phyloP scores from a whole-genome alignment of 64 coral and sea anemone species.

The Exaiptasia diaphana region DNA sequence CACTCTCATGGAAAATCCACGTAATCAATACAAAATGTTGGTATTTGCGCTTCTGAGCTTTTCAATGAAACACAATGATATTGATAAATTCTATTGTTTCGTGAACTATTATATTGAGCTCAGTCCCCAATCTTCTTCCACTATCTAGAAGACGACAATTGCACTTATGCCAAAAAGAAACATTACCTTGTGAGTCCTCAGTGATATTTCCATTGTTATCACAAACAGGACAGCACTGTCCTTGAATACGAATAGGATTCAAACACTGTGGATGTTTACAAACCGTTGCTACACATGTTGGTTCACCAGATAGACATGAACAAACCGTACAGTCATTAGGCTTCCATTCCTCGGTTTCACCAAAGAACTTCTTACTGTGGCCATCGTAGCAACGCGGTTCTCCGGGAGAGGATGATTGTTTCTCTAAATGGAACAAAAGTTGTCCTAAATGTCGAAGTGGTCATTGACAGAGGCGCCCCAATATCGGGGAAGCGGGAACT shows the following conservation, averaged over 20 bases:
- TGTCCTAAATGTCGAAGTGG: too few relatives aligned
- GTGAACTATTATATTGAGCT: too few relatives aligned
- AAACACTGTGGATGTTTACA: slow-evolving; percentile 82
- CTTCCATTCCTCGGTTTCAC: slow-evolving; percentile 72
- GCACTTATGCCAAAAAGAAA: too few relatives aligned
- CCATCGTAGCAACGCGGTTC: slow-evolving; percentile 52
- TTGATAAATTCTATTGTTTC: too few relatives aligned
- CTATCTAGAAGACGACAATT: too few relatives aligned
- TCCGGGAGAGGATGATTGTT: neutral
- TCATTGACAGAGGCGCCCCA: too few relatives aligned
- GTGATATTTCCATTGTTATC: slow-evolving; percentile 8
- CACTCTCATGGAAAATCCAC: neutral
- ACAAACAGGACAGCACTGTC: slow-evolving; percentile 77
- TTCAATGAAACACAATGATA: neutral
- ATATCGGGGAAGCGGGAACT: too few relatives aligned
- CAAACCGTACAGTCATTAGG: slow-evolving; percentile 88
- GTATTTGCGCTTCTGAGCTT: neutral
- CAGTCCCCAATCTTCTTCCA: too few relatives aligned
- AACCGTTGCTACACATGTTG: slow-evolving; percentile 76
- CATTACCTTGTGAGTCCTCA: slow-evolving; percentile 6
- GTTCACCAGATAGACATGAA: slow-evolving; percentile 48
- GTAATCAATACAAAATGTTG: neutral
- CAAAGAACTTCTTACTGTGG: slow-evolving; percentile 72
- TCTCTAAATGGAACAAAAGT: neutral
- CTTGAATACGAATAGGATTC: slow-evolving; percentile 65